phyloP scores from a whole-genome alignment of 2,113 vertebrate genomes.

The Pachypanchax playfairii region DNA sequence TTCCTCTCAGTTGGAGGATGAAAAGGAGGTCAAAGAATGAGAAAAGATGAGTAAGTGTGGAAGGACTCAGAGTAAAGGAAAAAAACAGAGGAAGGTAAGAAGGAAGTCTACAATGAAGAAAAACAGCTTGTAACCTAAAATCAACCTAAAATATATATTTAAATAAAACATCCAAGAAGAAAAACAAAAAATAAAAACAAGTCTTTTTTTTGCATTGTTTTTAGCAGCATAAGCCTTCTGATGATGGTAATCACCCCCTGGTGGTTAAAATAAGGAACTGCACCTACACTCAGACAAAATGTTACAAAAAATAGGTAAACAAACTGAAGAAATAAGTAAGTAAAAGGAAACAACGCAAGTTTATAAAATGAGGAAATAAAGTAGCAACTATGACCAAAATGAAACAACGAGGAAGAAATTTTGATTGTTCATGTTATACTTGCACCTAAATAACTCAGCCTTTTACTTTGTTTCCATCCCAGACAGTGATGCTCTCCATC shows the following conservation, averaged over 20 bases:
- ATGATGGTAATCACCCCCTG: constrained; percentile 59
- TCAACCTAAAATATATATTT: no score
- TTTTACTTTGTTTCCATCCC: no score
- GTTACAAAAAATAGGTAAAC: no score
- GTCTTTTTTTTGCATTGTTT: constrained; percentile 19
- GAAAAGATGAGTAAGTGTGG: background rate
- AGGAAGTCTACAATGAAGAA: constrained; percentile 14
- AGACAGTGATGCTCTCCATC: no score
- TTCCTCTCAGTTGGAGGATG: constrained; percentile 27
- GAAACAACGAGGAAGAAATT: no score
- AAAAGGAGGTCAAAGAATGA: constrained; percentile 28
- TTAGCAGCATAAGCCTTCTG: constrained; percentile 24
- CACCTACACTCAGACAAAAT: no score
- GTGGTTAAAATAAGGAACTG: constrained; percentile 43
- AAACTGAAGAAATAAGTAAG: background rate
- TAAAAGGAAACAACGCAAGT: no score
- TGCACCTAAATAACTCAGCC: no score
- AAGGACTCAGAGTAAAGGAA: constrained; percentile 16
- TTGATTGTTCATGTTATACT: no score
- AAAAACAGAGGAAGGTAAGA: constrained; percentile 17
- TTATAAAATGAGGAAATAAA: no score
- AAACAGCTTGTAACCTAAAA: no score
- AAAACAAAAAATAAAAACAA: constrained; percentile 11
- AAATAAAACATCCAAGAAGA: background rate
- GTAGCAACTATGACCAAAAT: no score